A percentile compares a stretch with the other conserved stretches of the same genome.
Conservation (phyloP, 2,888 invertebrate species). For the Eupithecia pulchellata region DNA sequence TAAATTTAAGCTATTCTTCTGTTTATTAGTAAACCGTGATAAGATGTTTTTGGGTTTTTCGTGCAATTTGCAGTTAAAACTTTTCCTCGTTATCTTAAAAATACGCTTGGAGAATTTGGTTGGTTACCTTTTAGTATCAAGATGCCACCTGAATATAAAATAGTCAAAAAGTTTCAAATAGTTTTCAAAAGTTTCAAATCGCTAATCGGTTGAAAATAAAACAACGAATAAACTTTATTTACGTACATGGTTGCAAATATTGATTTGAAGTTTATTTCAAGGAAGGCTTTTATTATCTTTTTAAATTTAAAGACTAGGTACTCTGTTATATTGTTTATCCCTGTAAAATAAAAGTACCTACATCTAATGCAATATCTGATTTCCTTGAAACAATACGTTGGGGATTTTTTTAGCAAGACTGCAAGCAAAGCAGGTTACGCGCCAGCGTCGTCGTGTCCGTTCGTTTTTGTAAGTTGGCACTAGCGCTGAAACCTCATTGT, state of each 20-base stretch:
- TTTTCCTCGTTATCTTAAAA: slow-evolving; percentile 8
- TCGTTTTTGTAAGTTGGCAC: no score
- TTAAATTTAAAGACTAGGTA: no score
- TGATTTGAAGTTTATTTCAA: background rate
- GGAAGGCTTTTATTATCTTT: no score
- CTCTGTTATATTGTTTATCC: no score
- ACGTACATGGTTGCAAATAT: no score
- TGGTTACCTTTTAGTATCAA: slow-evolving; percentile 7
- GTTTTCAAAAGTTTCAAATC: background rate
- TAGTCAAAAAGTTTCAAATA: background rate
- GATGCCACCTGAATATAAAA: slow-evolving; percentile 6
- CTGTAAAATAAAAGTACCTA: no score
- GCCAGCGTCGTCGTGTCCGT: no score
- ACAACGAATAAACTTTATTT: background rate
- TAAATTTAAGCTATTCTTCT: slow-evolving; percentile 6
- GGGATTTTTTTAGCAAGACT: no score
- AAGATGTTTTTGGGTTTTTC: slow-evolving; percentile 10
- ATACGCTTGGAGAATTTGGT: slow-evolving; percentile 3
- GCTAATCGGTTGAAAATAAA: background rate
- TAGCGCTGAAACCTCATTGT: no score
- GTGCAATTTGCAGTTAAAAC: slow-evolving; percentile 14
- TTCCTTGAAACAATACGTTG: no score
- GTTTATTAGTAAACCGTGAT: background rate
- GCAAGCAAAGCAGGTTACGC: no score
- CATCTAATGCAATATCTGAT: no score